Percentiles rank a stretch among this genome's conserved stretches.
phyloP scores from a whole-genome alignment of 2,888 invertebrate genomes.

The Ptilodon capucinus region DNA sequence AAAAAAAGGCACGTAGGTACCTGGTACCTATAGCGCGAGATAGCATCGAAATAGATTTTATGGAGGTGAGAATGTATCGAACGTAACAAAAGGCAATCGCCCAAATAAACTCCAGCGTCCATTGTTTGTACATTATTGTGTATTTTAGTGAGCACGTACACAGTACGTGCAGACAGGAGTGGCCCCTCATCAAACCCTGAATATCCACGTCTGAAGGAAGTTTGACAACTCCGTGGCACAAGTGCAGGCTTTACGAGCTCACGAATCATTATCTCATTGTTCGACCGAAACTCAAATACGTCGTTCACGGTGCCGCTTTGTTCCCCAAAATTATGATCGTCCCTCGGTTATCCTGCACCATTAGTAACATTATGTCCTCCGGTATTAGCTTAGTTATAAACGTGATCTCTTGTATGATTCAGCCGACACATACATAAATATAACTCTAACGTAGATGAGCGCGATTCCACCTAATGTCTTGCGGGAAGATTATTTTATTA shows the following conservation, averaged over 20 bases:
- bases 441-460: conserved; percentile 7
- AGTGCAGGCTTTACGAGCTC: conserved; percentile 62
- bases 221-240: conserved; percentile 60
- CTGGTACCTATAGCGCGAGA: no score
- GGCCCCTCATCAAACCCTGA: conserved; percentile 55
- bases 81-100: not conserved
- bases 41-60: not conserved
- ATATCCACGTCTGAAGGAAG: conserved; percentile 47
- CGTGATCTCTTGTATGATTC: conserved; percentile 39
- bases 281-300: conserved; percentile 60
- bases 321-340: conserved; percentile 71
- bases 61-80: not conserved
- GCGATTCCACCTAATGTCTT: conserved; percentile 16
- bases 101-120: conserved; percentile 1
- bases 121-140: conserved; percentile 22
- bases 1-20: not conserved
- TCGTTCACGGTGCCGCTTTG: conserved; percentile 65
- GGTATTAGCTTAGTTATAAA: conserved; percentile 55
- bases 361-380: conserved; percentile 68
- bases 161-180: conserved; percentile 27
- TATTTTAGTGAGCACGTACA: conserved; percentile 25
- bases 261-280: conserved; percentile 76
- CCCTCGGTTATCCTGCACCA: conserved; percentile 64
- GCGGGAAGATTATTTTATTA: conserved; percentile 19
- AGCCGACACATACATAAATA: conserved; percentile 21